Evolutionary conservation across 2,797 vertebrate genomes (phyloP).

Genomic region (Sus cebifrons): DNA sequence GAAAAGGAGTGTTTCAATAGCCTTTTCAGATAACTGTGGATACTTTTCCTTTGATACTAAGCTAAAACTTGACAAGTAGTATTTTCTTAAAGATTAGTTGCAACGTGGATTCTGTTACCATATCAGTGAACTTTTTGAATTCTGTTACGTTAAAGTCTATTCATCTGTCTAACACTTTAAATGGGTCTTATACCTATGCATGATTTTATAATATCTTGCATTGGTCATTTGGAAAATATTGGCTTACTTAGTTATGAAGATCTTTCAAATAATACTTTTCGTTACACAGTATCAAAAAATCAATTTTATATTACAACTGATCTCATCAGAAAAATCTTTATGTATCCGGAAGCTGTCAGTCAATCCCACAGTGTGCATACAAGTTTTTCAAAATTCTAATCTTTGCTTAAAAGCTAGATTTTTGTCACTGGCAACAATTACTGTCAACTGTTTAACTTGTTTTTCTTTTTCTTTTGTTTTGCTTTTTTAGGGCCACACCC

Average conservation of each 20-base stretch:
- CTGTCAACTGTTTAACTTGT: background rate
- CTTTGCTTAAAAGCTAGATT: conserved; percentile 22
- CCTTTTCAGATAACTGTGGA: background rate
- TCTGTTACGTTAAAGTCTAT: background rate
- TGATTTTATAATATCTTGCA: background rate
- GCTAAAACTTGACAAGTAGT: background rate
- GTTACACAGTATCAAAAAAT: conserved; percentile 10
- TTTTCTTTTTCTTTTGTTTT: too few species aligned
- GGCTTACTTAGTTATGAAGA: background rate
- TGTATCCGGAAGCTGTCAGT: background rate
- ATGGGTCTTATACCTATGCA: background rate
- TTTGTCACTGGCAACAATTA: background rate
- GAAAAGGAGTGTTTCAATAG: background rate
- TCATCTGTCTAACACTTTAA: background rate
- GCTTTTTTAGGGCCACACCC: too few species aligned
- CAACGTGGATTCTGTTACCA: background rate
- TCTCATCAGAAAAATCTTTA: background rate
- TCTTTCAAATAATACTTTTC: conserved; percentile 6
- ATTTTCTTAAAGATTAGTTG: conserved; percentile 11
- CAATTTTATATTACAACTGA: background rate
- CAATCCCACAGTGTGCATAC: background rate
- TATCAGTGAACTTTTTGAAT: background rate
- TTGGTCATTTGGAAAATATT: conserved; percentile 24
- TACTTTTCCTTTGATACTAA: background rate
- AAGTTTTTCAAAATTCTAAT: background rate